Conservation (phyloP, 2,797 vertebrate species). For the Chloroceryle inda region DNA sequence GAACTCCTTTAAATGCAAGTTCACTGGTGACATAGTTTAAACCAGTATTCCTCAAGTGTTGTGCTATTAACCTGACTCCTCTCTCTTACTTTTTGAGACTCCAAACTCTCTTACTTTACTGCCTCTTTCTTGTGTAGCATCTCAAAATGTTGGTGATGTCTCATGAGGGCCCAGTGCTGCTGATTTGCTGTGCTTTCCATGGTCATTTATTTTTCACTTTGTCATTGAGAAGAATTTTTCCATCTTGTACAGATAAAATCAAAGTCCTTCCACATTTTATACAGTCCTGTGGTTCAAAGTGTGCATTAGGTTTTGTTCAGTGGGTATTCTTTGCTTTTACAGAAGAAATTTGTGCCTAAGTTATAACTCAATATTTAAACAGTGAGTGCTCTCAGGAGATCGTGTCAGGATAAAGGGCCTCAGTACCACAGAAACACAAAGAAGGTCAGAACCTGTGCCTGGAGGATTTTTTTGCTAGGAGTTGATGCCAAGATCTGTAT, state of each 20-base stretch:
- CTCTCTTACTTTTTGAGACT: neutral
- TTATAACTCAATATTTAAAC: neutral
- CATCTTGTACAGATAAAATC: neutral
- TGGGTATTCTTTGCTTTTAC: neutral
- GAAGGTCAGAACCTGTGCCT: neutral
- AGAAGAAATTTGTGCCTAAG: neutral
- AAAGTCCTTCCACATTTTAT: neutral
- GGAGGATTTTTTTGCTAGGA: neutral
- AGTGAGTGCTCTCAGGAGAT: neutral
- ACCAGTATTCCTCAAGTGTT: constrained; percentile 15
- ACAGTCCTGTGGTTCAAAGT: neutral
- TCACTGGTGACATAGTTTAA: constrained; percentile 2
- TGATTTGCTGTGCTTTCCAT: neutral
- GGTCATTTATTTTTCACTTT: neutral
- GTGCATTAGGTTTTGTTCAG: neutral
- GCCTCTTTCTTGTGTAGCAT: neutral
- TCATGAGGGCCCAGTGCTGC: neutral
- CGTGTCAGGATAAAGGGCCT: neutral
- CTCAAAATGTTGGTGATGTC: neutral
- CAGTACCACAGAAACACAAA: neutral
- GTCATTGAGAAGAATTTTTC: neutral
- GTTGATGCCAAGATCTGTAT: neutral
- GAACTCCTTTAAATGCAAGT: constrained; percentile 16
- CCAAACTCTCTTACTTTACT: neutral
- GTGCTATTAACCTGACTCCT: constrained; percentile 44